phyloP scores from a whole-genome alignment of 2,888 invertebrate genomes.

The Calliopum simillimum region DNA sequence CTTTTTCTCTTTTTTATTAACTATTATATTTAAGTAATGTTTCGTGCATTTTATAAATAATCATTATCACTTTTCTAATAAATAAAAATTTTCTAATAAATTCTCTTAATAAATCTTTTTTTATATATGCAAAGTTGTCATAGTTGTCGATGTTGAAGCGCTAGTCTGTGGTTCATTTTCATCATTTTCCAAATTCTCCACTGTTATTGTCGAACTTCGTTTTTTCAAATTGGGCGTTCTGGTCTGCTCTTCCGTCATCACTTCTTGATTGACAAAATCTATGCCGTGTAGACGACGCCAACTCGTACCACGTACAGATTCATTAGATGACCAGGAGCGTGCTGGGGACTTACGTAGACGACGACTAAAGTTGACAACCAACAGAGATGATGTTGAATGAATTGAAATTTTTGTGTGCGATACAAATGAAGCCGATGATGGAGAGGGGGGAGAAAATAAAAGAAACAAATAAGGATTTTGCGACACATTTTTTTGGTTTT shows the following conservation, averaged over 20 bases:
- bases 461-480: no score
- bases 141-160: conserved; percentile 51
- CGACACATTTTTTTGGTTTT: no score
- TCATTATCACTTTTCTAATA: neutral
- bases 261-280: no score
- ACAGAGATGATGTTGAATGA: no score
- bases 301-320: conserved; percentile 33
- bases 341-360: no score
- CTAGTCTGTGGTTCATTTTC: conserved; percentile 24
- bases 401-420: no score
- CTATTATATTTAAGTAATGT: neutral
- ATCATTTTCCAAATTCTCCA: conserved; percentile 46
- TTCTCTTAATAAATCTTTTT: no score
- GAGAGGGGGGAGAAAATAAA: neutral
- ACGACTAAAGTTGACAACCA: no score
- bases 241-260: no score
- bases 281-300: conserved; percentile 55
- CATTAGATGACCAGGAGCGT: neutral
- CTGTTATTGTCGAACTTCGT: conserved; percentile 43
- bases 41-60: neutral
- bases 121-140: conserved; percentile 54
- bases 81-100: neutral
- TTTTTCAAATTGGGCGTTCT: no score
- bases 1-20: neutral
- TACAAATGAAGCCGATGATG: neutral